These are phyloP conservation scores for Poecilia gillii DNA, from an alignment of 2,797 vertebrate genomes.

Conservation along the genomic window DNA sequence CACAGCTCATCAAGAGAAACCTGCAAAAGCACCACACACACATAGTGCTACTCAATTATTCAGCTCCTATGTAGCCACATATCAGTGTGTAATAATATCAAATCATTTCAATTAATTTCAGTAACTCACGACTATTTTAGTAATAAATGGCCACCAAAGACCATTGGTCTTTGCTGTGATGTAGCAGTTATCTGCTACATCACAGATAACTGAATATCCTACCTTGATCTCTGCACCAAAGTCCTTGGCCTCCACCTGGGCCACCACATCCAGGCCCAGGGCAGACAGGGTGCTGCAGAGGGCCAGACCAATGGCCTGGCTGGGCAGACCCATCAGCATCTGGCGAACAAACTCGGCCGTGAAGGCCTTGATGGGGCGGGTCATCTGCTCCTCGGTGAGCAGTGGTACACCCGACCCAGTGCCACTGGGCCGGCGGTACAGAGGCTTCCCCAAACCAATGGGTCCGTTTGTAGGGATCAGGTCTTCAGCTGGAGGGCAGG, in stretches of 20 bases:
- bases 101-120: too few relatives aligned
- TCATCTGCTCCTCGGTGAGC: conserved; percentile 97
- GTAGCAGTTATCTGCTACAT: too few relatives aligned
- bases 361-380: conserved; percentile 94
- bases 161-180: too few relatives aligned
- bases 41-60: too few relatives aligned
- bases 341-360: conserved; percentile 96
- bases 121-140: too few relatives aligned
- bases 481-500: conserved; percentile 81
- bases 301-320: conserved; percentile 91
- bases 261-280: conserved; percentile 91
- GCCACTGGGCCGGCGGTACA: conserved; percentile 85
- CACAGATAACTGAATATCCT: neutral
- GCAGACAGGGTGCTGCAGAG: conserved; percentile 95
- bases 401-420: conserved; percentile 78
- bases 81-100: too few relatives aligned
- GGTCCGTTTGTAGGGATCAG: conserved; percentile 90
- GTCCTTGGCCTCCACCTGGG: conserved; percentile 96
- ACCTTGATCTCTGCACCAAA: conserved; percentile 94
- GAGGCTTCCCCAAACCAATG: conserved; percentile 86
- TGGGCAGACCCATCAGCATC: conserved; percentile 94
- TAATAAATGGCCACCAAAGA: neutral
- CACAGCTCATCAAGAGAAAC: conserved; percentile 96
- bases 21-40: conserved; percentile 37
- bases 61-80: too few relatives aligned